Base-by-base conservation (phyloP, 2,888 invertebrate genomes). In the Pseudanteris insignis region DNA sequence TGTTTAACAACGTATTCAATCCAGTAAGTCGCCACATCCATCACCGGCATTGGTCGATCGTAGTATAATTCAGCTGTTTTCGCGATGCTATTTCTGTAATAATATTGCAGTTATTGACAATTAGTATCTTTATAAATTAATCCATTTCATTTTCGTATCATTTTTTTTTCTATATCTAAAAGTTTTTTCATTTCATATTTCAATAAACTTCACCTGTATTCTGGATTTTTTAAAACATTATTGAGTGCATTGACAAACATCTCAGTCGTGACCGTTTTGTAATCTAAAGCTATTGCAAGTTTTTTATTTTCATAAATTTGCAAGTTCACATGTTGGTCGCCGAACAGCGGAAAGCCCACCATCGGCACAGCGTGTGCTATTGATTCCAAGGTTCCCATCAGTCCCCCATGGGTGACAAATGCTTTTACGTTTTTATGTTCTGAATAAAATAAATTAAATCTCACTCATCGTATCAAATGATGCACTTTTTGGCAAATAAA, bases 331-430 rank as follows among this genome's bases (percentile, higher is more conserved):
- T 47, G 41, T 15, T 78, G 78, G 64, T 78, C 78, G 0, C 69
- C 73, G 33, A 74, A 77, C 0, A 78, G 44, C 0, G 78, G 78
- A 13, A 78, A 55, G 1, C 72, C 75, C 1, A 78, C 53, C 69
- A 77, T 64, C 0, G 78, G 78, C 1, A 78, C 68, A 1, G 64
- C 74, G 13, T 38, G 65, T 12, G 66, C 55, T 6, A 77, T 32
- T 3, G 78, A 65, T 57, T 79, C 78, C 18, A 67, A 66, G 2
- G 68, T 67, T 2, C 76, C 67, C 72, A 75, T 67, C 0, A 73
- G 33, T 12, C 78, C 78, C 4, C 78, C 77, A 12, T 78, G 77
- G 2, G 76, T 74, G 1, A 78, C 64, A 37, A 78, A 78, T 2
- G 60, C 73, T 38, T 67, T 69, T 0, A 67, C 47, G 37, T 78